A percentile compares a stretch with the other conserved stretches of the same genome.
Conservation (phyloP, 92 coral and sea anemone species). For the Palythoa caribaeorum region DNA sequence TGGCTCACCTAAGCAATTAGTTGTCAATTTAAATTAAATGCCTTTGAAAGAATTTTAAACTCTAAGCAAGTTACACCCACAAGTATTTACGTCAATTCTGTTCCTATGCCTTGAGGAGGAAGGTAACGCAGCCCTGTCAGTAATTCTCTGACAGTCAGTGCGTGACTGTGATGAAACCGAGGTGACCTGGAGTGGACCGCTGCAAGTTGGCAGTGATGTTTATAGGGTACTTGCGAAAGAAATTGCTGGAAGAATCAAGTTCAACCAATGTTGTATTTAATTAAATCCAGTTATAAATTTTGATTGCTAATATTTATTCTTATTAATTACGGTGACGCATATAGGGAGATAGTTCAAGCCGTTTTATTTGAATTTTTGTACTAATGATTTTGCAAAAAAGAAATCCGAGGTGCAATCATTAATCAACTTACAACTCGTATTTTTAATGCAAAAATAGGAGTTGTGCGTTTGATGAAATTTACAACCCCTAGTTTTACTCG, state of each 20-base stretch:
- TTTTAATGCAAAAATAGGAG: background rate
- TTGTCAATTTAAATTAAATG: background rate
- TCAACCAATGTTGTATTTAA: background rate
- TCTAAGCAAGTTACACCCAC: conserved; percentile 19
- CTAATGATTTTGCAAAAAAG: too few species aligned
- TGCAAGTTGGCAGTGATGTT: too few species aligned
- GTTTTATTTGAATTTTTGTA: too few species aligned
- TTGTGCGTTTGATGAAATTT: too few species aligned
- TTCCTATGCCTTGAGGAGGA: background rate
- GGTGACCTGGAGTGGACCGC: too few species aligned
- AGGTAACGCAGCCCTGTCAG: background rate
- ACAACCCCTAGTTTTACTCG: too few species aligned
- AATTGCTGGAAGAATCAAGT: too few species aligned
- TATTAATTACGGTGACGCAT: too few species aligned
- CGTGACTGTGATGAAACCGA: conserved; percentile 10
- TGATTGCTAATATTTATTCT: background rate
- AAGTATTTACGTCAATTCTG: background rate
- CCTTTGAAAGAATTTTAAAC: conserved; percentile 9
- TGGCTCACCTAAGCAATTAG: background rate
- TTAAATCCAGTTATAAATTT: background rate
- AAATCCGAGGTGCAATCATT: too few species aligned
- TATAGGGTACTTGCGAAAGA: too few species aligned
- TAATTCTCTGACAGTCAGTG: background rate
- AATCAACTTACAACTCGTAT: too few species aligned
- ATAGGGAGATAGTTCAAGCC: too few species aligned